Percentiles rank a stretch among this genome's conserved stretches.
Evolutionary conservation across 2,797 vertebrate genomes (phyloP).

Genomic region (Garrulus glandarius): DNA sequence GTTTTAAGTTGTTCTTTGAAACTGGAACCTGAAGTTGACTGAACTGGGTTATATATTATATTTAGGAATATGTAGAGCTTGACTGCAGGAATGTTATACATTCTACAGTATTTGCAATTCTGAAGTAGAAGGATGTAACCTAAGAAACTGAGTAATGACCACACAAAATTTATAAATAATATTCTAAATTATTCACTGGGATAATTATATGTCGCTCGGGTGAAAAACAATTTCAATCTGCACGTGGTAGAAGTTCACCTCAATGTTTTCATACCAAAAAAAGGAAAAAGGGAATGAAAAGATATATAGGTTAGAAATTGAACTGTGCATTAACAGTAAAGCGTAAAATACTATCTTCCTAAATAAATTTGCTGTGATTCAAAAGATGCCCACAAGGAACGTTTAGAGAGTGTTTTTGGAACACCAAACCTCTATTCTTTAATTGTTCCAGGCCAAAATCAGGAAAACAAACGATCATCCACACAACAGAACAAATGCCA

Average conservation of each 20-base stretch:
- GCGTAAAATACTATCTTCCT: background rate
- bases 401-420: background rate
- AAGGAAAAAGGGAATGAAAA: background rate
- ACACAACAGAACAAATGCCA: background rate
- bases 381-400: background rate
- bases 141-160: background rate
- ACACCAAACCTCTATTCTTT: background rate
- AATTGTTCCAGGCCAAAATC: background rate
- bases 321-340: background rate
- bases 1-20: conserved; percentile 17
- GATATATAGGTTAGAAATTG: background rate
- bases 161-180: background rate
- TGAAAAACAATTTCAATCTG: background rate
- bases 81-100: background rate
- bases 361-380: background rate
- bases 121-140: background rate
- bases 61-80: background rate
- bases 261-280: background rate
- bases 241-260: background rate
- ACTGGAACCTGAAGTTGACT: conserved; percentile 4
- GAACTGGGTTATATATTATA: background rate
- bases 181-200: background rate
- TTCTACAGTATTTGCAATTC: background rate
- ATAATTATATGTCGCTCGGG: background rate
- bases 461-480: background rate